Base-by-base conservation (phyloP, 2,888 invertebrate genomes). In the Leptinotarsa tumamoca region DNA sequence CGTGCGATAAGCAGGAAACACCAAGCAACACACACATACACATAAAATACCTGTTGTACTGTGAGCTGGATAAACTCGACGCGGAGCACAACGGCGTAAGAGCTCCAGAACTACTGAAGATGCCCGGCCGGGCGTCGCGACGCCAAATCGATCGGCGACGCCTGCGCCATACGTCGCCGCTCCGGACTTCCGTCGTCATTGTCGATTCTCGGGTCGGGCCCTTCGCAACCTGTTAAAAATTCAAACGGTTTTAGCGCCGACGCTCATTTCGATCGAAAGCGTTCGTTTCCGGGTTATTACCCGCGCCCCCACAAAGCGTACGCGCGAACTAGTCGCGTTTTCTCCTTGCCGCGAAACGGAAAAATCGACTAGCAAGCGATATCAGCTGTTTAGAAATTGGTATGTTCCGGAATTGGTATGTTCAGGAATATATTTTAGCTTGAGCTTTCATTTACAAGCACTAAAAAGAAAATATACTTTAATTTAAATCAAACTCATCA, bases 111-210 rank as follows among this genome's bases (percentile, higher is more conserved):
- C 89, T 1, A 90, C 89, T 86, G 91, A 90, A 79, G 80, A 80
- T 78, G 74, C 82, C 80, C 74, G 89, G 90, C 85, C 89, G 90
- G 58, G 90, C 87, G 91, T 79, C 87, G 91, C 84, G 91, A 91
- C 84, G 91, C 90, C 58, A 87, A 91, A 87, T 87, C 87, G 88
- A 88, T 87, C 58, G 90, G 89, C 61, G 90, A 90, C 71, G 90
- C 91, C 4, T 90, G 91, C 86, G 88, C 58, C 68, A 63, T 50
- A 56, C 56, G 23, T 21, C 58, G 50, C 15, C 51, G 50, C 50
- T 51, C 51, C 50, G 50, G 67, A 63, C 63, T 43, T 50, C 67
- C 33, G 67, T 49, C 67, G 67, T 43, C 50, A 33, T 18, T 33
- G 43, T 50, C 67, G 43, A 49, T n/a, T 49, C 67, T 49, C 43